A percentile compares a stretch with the other conserved stretches of the same genome.
These are phyloP conservation scores for Hemibagrus guttatus DNA, from an alignment of 2,797 vertebrate genomes.

Conservation along the genomic window DNA sequence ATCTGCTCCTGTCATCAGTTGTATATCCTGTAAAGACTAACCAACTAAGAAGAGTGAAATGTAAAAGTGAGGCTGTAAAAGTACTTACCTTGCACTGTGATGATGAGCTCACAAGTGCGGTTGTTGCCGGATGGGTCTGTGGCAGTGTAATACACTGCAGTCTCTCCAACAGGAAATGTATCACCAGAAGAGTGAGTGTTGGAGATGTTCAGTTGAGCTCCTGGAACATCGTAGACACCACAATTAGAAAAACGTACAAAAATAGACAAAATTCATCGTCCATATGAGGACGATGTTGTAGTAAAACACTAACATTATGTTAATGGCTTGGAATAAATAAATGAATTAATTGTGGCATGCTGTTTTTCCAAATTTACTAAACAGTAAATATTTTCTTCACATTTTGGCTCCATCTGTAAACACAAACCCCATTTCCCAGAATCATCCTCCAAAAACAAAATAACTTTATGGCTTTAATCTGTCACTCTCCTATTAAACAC, in stretches of 20 bases:
- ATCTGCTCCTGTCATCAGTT: not conserved
- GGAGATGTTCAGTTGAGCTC: conserved; percentile 77
- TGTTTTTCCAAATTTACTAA: not conserved
- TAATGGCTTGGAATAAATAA: not conserved
- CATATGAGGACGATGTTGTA: not conserved
- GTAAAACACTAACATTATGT: not conserved
- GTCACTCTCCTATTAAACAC: not conserved
- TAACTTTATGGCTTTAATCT: not conserved
- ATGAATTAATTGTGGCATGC: not conserved
- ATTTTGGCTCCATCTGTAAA: not conserved
- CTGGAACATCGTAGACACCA: conserved; percentile 64
- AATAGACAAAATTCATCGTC: not conserved
- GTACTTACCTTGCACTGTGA: conserved; percentile 85
- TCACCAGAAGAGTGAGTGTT: conserved; percentile 84
- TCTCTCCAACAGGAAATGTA: conserved; percentile 86
- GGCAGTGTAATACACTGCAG: conserved; percentile 84
- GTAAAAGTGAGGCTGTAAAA: not conserved
- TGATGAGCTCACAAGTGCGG: conserved; percentile 87
- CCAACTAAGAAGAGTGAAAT: not conserved
- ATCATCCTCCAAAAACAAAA: not conserved
- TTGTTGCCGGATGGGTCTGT: conserved; percentile 89
- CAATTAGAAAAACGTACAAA: not conserved
- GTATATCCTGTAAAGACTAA: not conserved
- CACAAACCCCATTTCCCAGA: not conserved
- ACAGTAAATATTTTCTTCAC: not conserved